These are phyloP conservation scores for Morone chrysops DNA, from an alignment of 2,113 vertebrate species.

Conservation along the genomic window DNA sequence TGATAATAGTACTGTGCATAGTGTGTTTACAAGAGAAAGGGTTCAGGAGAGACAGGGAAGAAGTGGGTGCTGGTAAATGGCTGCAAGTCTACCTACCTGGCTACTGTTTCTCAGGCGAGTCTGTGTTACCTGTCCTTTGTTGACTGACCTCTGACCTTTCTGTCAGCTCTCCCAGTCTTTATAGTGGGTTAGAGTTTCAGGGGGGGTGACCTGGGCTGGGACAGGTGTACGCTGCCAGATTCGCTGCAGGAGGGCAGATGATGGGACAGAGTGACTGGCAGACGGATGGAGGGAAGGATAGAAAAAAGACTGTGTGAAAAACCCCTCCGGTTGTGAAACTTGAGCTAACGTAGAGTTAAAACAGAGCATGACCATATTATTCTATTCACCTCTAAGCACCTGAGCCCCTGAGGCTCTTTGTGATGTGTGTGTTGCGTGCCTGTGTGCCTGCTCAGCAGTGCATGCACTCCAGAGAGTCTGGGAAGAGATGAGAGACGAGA, in stretches of 20 bases:
- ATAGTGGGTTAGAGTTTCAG: slow-evolving; percentile 72
- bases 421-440: slow-evolving; percentile 41
- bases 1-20: neutral
- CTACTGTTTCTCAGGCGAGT: slow-evolving; percentile 50
- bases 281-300: slow-evolving; percentile 20
- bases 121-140: slow-evolving; percentile 58
- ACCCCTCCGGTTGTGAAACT: slow-evolving; percentile 65
- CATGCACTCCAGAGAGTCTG: slow-evolving; percentile 43
- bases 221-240: slow-evolving; percentile 71
- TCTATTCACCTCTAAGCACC: slow-evolving; percentile 71
- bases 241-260: slow-evolving; percentile 50
- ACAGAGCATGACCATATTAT: slow-evolving; percentile 66
- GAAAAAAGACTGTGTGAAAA: slow-evolving; percentile 29
- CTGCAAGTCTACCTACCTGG: slow-evolving; percentile 29
- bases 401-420: slow-evolving; percentile 56
- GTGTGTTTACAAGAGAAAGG: slow-evolving; percentile 32
- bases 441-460: slow-evolving; percentile 61
- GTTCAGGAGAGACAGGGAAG: neutral
- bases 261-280: slow-evolving; percentile 57
- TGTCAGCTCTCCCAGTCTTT: slow-evolving; percentile 63
- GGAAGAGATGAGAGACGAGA: slow-evolving; percentile 65
- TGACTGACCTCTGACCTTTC: slow-evolving; percentile 68
- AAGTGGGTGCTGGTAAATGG: slow-evolving; percentile 14
- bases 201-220: slow-evolving; percentile 40
- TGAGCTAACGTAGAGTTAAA: slow-evolving; percentile 67